Base-by-base conservation (phyloP, 2,113 vertebrate species). In the Perccottus glenii region DNA sequence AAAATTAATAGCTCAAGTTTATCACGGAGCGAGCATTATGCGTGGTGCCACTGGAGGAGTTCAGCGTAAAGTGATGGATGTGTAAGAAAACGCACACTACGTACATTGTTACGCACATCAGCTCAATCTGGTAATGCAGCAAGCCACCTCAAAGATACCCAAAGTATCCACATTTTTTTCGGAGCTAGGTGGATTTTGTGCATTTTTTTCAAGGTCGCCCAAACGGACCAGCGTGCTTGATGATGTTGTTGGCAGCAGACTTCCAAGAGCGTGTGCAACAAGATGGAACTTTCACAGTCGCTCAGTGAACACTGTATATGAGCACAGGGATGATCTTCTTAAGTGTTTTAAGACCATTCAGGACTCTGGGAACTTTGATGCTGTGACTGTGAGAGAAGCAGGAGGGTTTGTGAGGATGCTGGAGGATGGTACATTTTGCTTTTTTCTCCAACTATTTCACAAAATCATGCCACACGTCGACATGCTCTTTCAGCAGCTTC, bases 81-180 rank as follows among this genome's bases (percentile, higher is more conserved):
- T 58, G 2, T 66, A 68, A 9, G 7, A 3, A 6, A 68, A 9
- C 15, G 63, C 53, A 9, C 53, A 67, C 48, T 60, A 46, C 48
- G 5, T 74, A 6, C 71, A 74, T 32, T 74, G 63, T 33, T 74
- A 67, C 50, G 63, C 57, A 5, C 71, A 74, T 60, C 70, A 73
- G 50, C 16, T 73, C 42, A 67, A 58, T 15, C 49, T 74, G 1
- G 42, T 68, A 4, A 60, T 4, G 49, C 49, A 51, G 49, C 49
- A 51, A 19, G 11, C 19, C 7, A 51, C 49, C 9, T 51, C 49
- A 4, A 32, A 56, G 27, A 56, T 58, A 36, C 10, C 33, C 36
- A 38, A 40, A 33, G 38, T 58, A 11, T 5, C 35, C 9, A 15
- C 56, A 15, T 58, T 58, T 40, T 58, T 58, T 40, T 58, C 56